phyloP scores from a whole-genome alignment of 1,140 invertebrate species.

The Diploscapter pachys region DNA sequence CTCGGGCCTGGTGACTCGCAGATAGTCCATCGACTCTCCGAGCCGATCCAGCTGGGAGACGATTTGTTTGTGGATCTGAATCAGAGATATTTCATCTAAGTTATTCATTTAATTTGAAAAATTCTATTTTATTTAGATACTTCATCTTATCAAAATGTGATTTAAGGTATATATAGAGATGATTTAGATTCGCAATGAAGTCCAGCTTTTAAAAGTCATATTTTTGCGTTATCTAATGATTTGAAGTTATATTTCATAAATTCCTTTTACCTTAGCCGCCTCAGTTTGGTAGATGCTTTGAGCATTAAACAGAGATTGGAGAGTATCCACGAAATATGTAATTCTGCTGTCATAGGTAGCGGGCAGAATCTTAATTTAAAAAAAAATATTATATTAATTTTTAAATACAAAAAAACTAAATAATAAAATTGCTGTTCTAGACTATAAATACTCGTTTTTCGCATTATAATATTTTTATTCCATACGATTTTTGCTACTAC shows the following conservation, averaged over 20 bases:
- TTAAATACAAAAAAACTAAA: no score
- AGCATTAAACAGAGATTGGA: slow-evolving; percentile 38
- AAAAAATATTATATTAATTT: no score
- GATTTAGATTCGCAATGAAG: no score
- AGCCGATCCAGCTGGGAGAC: slow-evolving; percentile 37
- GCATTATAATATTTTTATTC: neutral
- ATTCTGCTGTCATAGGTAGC: slow-evolving; percentile 37
- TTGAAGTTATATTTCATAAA: neutral
- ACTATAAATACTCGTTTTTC: no score
- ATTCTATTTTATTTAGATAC: no score
- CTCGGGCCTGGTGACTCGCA: slow-evolving; percentile 32
- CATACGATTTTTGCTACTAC: neutral
- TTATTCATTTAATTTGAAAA: no score
- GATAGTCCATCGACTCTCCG: slow-evolving; percentile 38
- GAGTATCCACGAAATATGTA: slow-evolving; percentile 39
- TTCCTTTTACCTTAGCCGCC: slow-evolving; percentile 21
- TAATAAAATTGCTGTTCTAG: no score
- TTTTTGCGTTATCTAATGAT: neutral
- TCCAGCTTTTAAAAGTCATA: no score
- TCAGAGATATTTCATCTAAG: no score
- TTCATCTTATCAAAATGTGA: no score
- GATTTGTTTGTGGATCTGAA: slow-evolving; percentile 36
- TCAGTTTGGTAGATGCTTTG: slow-evolving; percentile 36
- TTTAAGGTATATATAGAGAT: no score
- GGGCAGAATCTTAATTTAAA: slow-evolving; percentile 26